A percentile compares a stretch with the other conserved stretches of the same genome.
phyloP scores from a whole-genome alignment of 1,140 invertebrate species.

The Hestina assimilis region DNA sequence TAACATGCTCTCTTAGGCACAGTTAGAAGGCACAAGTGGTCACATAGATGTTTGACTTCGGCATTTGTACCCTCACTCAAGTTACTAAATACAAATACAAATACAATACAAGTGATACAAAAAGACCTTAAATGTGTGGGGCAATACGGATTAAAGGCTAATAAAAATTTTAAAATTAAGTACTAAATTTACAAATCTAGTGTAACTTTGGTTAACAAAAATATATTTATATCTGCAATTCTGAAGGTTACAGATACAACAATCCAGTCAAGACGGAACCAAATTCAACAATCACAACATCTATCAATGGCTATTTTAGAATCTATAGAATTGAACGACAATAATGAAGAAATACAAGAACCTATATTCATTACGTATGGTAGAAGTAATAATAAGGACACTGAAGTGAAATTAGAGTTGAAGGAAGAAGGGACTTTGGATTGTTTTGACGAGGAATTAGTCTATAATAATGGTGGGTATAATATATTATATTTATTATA shows the following conservation, averaged over 20 bases:
- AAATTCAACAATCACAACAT: slow-evolving; percentile 2
- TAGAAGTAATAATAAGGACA: background rate
- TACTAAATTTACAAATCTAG: background rate
- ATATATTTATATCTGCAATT: background rate
- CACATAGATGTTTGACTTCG: too few species aligned
- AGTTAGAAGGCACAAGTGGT: too few species aligned
- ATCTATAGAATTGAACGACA: background rate
- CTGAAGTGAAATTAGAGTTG: slow-evolving; percentile 34
- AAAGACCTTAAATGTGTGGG: too few species aligned
- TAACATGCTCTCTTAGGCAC: too few species aligned
- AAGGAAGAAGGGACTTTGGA: slow-evolving; percentile 37
- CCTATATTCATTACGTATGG: slow-evolving; percentile 1
- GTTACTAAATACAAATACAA: too few species aligned
- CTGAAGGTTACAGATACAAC: slow-evolving; percentile 30
- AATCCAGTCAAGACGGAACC: slow-evolving; percentile 7
- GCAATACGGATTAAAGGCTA: too few species aligned
- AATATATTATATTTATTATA: background rate
- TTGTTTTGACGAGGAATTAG: slow-evolving; percentile 32
- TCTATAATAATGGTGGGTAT: slow-evolving; percentile 37
- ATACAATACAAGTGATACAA: too few species aligned
- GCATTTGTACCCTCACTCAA: too few species aligned
- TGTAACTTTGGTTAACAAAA: background rate
- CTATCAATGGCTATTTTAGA: background rate
- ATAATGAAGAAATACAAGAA: slow-evolving; percentile 8
- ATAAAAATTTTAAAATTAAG: too few species aligned